A percentile compares a stretch with the other conserved stretches of the same genome.
Evolutionary conservation across 2,113 vertebrate genomes (phyloP).

Genomic region (Pseudorectes ferrugineus): DNA sequence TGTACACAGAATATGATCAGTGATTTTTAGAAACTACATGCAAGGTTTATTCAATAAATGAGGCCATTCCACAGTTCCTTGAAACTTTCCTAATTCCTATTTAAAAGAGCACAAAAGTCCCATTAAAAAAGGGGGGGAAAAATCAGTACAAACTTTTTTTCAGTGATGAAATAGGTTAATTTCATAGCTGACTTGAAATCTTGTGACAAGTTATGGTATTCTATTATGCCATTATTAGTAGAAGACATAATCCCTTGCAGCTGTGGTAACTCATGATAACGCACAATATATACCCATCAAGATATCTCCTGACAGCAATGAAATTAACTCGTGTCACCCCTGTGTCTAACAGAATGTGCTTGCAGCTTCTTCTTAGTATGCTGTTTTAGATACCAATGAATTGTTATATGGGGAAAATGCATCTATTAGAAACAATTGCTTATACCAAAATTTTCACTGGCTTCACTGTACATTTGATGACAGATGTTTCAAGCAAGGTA

Average conservation of each 20-base stretch:
- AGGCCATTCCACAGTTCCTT: neutral
- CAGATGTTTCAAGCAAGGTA: neutral
- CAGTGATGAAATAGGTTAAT: slow-evolving; percentile 57
- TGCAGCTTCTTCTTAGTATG: slow-evolving; percentile 35
- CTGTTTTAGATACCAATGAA: slow-evolving; percentile 49
- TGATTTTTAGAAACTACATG: neutral
- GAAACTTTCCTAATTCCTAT: slow-evolving; percentile 20
- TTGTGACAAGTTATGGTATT: slow-evolving; percentile 60
- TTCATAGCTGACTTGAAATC: slow-evolving; percentile 65
- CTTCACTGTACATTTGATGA: neutral
- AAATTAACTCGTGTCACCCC: slow-evolving; percentile 69
- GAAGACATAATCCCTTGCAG: slow-evolving; percentile 67
- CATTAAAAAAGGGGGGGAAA: neutral
- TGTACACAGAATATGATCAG: neutral
- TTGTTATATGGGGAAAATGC: slow-evolving; percentile 36
- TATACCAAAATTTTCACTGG: neutral
- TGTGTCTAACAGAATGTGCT: slow-evolving; percentile 56
- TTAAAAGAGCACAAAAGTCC: neutral
- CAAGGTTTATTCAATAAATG: neutral
- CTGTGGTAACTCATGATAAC: slow-evolving; percentile 71
- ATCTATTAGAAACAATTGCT: slow-evolving; percentile 27
- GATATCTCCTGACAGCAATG: slow-evolving; percentile 69
- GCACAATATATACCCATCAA: slow-evolving; percentile 68
- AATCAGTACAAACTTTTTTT: neutral
- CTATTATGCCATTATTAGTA: slow-evolving; percentile 62